Base-by-base conservation (phyloP, 1,140 invertebrate species). In the Trichogramma pretiosum region DNA sequence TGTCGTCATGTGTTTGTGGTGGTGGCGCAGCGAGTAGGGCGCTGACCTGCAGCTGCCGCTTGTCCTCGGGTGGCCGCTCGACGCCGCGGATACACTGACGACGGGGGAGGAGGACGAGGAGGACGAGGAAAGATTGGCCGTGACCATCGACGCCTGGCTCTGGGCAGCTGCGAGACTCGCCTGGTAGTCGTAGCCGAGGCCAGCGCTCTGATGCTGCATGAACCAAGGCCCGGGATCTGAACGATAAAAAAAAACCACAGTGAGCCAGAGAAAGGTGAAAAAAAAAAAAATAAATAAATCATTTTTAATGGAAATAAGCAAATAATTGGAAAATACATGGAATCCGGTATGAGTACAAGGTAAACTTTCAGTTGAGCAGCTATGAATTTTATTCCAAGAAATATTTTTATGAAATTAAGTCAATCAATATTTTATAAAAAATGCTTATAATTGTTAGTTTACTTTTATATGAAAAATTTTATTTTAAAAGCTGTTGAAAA, bases 131-230 rank as follows among this genome's bases (percentile, higher is more conserved):
- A n/a, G n/a, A n/a, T 57, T 60, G 4, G 59, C 45, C 18, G 65
- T 59, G 11, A 28, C 43, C 40, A 58, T 68, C 33, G 65, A 55
- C n/a, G 61, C 57, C 53, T 70, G 68, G 53, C 62, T 66, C 51
- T 70, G 67, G 5, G 63, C 60, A n/a, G 65, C 64, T 5, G 63
- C 57, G 30, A 72, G 66, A 14, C 67, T 60, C 21, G 67, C 60
- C 37, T 61, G 63, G 36, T 73, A 73, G 17, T 73, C 70, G 33
- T 71, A 73, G 48, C 64, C 61, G 60, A 73, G 66, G n/a, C n/a
- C n/a, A n/a, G n/a, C n/a, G 11, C 62, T 51, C 30, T 68, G 56
- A 50, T 71, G 70, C 2, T 68, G 68, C 45, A 73, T 55, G 60
- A 73, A 73, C 67, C 68, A 70, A 17, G 67, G 60, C 47, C 70